phyloP scores from a whole-genome alignment of 2,888 invertebrate species.

The Drosophila suboccidentalis region DNA sequence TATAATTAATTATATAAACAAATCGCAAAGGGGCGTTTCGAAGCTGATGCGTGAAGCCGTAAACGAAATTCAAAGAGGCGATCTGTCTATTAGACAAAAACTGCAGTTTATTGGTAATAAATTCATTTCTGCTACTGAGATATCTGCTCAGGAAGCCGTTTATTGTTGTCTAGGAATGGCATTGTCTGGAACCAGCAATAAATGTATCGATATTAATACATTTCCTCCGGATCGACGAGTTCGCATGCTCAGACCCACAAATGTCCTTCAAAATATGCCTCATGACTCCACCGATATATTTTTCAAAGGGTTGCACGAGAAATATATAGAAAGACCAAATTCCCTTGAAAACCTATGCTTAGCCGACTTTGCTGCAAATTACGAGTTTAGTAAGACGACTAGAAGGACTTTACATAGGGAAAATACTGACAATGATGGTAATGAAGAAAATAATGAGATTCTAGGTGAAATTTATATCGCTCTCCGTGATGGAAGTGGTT shows the following conservation, averaged over 20 bases:
- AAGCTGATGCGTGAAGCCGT: constrained; percentile 20
- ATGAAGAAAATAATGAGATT: too few species aligned
- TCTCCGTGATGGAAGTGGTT: neutral
- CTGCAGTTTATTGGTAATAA: constrained; percentile 3
- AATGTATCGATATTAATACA: constrained; percentile 27
- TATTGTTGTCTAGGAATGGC: constrained; percentile 12
- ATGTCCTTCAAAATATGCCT: neutral
- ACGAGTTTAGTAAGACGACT: too few species aligned
- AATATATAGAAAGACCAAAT: too few species aligned
- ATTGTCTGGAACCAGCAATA: constrained; percentile 11
- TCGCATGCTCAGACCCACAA: constrained; percentile 25
- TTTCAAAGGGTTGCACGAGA: too few species aligned
- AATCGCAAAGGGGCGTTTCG: constrained; percentile 21
- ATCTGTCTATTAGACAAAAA: neutral
- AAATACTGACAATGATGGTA: too few species aligned
- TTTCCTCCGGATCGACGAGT: constrained; percentile 31
- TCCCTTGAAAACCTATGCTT: too few species aligned
- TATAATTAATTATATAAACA: constrained; percentile 20
- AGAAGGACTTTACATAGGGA: too few species aligned
- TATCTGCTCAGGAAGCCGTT: constrained; percentile 5
- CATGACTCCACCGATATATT: too few species aligned
- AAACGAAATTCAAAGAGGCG: neutral
- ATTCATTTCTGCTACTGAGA: constrained; percentile 7
- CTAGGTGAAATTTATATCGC: too few species aligned
- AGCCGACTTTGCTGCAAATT: too few species aligned